Evolutionary conservation across 2,888 invertebrate genomes (phyloP), one percentile per base, ranked within the genome.

Genomic region (Lepidonotus clava): DNA sequence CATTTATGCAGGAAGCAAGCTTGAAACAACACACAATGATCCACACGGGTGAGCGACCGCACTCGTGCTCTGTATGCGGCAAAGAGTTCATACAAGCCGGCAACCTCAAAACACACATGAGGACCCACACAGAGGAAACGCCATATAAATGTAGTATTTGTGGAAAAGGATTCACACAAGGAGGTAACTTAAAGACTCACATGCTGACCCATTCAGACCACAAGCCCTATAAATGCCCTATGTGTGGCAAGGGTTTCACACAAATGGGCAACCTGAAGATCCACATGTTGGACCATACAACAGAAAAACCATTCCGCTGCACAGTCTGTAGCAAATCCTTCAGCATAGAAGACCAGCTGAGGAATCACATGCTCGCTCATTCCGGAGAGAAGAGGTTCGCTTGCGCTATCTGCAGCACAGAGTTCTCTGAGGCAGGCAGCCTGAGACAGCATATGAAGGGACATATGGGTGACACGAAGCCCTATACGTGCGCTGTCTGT

Each of bases 391-490:
- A 87, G 71, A 83, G 86, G 1, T 87, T 86, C 41, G 87, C 84
- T 6, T 88, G 88, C 46, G 84, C 87, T n/a, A 83, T 86, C 34
- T 88, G 88, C 67, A 77, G 86, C 36, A 88, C 87, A 40, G 67
- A 61, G 40, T 88, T 87, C 40, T 83, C 83, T 28, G 84, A 86
- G 18, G 84, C 87, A 21, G 88, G 88, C 36, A 85, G 85, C 24
- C 85, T 88, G 32, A 86, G 86, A 34, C 86, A 85, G 21, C 88
- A 88, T 51, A 80, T 80, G 46, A 41, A 51, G 80, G 41, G 46
- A 40, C 80, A 80, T 28, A 80, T 51, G 80, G 80, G 80, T 46
- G 80, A 80, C 34, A 51, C 51, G 2, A 80, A 80, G 80, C 80
- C 80, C 24, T 80, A 80, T 24, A 80, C 80, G 0, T 80, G 80